Evolutionary conservation across 2,797 vertebrate genomes (phyloP), one percentile per base, ranked within the genome.

Genomic region (Anabacerthia variegaticeps): DNA sequence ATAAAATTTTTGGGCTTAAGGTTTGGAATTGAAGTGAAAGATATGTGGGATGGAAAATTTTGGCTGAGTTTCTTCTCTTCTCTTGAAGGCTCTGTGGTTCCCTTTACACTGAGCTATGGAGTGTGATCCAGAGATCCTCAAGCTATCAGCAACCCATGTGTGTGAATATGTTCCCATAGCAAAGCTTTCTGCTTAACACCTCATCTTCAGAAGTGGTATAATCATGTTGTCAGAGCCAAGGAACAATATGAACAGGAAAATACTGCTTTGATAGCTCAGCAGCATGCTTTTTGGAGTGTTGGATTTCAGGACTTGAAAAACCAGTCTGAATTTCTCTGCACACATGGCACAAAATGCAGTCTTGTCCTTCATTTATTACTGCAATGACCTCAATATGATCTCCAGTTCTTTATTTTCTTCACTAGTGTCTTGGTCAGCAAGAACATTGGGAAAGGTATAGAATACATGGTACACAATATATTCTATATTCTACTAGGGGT

Each of bases 261-360:
- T 7, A 73, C 12, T 62, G 12, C 16, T 92, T 27, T 27, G 36
- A 59, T 52, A 77, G 12, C 20, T 89, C 48, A 83, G 54, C 32
- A 82, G 13, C 11, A 7, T 46, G 26, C 23, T 85, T 85, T 24
- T 49, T 52, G 24, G 14, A 39, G 30, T 58, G 43, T 17, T 94
- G 46, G 21, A 54, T 69, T 68, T 51, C 55, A 73, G 56, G 10
- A 27, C 11, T 12, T 10, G 30, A 80, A 66, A 10, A 80, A 4
- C 1, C 12, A 79, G 44, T 32, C 11, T 61, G 49, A 75, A 68
- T 62, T 66, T 61, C 28, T 80, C 24, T 43, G 9, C 30, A 39
- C 0, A 0, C 11, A 22, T 12, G 3, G 10, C 16, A 16, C 4
- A 74, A 77, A 77, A 66, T 8, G 5, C 3, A 41, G 9, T 24